phyloP scores from a whole-genome alignment of 2,888 invertebrate species.

The Pterobdella sp. region DNA sequence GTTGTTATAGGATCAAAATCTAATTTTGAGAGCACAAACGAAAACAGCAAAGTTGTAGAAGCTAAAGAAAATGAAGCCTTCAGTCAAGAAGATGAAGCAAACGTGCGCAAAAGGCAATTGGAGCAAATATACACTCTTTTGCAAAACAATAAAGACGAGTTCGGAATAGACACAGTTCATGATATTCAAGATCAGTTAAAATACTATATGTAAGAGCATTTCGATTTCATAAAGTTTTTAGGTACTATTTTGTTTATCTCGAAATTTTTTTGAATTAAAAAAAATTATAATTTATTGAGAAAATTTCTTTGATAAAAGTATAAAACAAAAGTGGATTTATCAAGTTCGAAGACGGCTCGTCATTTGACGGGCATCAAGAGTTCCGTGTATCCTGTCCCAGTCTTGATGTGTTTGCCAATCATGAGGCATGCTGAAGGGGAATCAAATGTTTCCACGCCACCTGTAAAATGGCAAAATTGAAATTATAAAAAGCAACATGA shows the following conservation, averaged over 20 bases:
- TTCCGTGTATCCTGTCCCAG: slow-evolving; percentile 73
- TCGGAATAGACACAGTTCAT: background rate
- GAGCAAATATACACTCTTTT: background rate
- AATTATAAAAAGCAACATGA: background rate
- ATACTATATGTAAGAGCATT: background rate
- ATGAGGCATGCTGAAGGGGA: slow-evolving; percentile 82
- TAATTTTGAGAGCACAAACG: too few species aligned
- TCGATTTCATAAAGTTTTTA: background rate
- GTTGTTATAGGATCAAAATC: too few species aligned
- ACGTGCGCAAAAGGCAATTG: background rate
- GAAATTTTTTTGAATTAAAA: background rate
- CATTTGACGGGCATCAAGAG: slow-evolving; percentile 40
- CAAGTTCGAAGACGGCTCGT: background rate
- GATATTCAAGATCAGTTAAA: background rate
- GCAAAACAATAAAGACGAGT: background rate
- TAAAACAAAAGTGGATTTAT: too few species aligned
- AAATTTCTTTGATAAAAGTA: too few species aligned
- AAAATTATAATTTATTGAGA: background rate
- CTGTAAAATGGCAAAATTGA: slow-evolving; percentile 52
- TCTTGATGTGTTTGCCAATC: slow-evolving; percentile 68
- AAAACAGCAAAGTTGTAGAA: too few species aligned
- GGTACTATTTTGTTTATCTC: background rate
- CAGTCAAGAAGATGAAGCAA: background rate
- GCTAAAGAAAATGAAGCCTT: too few species aligned
- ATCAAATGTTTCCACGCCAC: slow-evolving; percentile 65